Evolutionary conservation across 2,888 invertebrate species (phyloP).

Genomic region (Drosophila lacicola): DNA sequence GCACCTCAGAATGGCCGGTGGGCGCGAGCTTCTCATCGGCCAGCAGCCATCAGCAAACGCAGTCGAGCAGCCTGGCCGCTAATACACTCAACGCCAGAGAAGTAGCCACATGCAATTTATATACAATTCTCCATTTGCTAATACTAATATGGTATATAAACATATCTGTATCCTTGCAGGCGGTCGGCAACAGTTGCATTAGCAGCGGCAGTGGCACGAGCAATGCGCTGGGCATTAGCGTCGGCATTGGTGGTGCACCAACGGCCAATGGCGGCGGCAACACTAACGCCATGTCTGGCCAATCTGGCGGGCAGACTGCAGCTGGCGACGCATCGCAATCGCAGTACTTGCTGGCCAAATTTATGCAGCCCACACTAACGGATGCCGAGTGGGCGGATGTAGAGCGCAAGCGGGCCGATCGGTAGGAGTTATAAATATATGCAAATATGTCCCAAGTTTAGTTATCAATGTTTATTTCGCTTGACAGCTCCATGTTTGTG

Average conservation of each 20-base stretch:
- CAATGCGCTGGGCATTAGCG: slow-evolving; percentile 78
- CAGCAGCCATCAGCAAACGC: slow-evolving; percentile 83
- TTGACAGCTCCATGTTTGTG: slow-evolving; percentile 87
- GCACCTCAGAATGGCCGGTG: slow-evolving; percentile 84
- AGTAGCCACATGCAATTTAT: slow-evolving; percentile 55
- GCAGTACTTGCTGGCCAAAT: slow-evolving; percentile 85
- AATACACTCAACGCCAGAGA: slow-evolving; percentile 84
- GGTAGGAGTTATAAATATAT: slow-evolving; percentile 67
- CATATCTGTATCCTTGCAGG: slow-evolving; percentile 46
- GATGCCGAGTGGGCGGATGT: slow-evolving; percentile 86
- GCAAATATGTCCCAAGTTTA: not conserved
- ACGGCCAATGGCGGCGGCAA: slow-evolving; percentile 57
- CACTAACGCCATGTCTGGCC: slow-evolving; percentile 52
- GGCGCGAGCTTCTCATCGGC: slow-evolving; percentile 80
- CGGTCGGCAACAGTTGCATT: slow-evolving; percentile 72
- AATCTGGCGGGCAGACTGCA: slow-evolving; percentile 58
- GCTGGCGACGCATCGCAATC: slow-evolving; percentile 75
- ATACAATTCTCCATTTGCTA: not conserved
- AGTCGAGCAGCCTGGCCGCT: slow-evolving; percentile 83
- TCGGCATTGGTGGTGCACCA: slow-evolving; percentile 72
- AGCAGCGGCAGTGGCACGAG: slow-evolving; percentile 62
- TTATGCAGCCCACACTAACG: slow-evolving; percentile 86
- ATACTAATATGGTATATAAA: slow-evolving; percentile 3
- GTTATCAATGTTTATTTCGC: not conserved
- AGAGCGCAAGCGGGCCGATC: slow-evolving; percentile 87